These are phyloP conservation scores for Heterotilapia buettikoferi DNA, from an alignment of 2,113 vertebrate species.

Conservation along the genomic window DNA sequence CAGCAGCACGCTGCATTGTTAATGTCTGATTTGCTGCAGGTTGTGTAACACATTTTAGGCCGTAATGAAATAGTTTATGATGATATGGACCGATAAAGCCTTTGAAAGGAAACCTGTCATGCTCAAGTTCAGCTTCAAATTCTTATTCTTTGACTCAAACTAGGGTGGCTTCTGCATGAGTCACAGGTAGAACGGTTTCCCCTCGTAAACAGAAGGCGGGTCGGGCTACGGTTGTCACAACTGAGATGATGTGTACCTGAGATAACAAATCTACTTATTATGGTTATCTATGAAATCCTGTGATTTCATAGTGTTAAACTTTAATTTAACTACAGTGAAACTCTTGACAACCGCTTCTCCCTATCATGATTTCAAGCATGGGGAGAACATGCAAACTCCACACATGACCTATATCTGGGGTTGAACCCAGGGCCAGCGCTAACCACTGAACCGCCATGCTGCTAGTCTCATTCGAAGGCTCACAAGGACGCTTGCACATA, in stretches of 20 bases:
- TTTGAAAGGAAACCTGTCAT: neutral
- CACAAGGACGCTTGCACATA: neutral
- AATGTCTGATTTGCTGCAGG: neutral
- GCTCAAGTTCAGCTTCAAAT: neutral
- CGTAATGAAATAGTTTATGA: neutral
- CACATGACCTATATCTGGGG: neutral
- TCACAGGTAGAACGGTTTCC: neutral
- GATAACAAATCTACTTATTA: neutral
- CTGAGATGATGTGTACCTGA: neutral
- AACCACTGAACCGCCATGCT: neutral
- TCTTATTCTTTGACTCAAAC: neutral
- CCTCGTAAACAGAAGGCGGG: neutral
- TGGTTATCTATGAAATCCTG: neutral
- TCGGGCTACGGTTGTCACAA: accelerated
- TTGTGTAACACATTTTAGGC: neutral
- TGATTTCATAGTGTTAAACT: neutral
- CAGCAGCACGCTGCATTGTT: neutral
- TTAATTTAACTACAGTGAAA: neutral
- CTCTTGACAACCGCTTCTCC: neutral
- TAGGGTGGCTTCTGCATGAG: neutral
- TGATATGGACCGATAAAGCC: neutral
- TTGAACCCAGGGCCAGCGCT: neutral
- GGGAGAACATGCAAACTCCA: neutral
- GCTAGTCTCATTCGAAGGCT: neutral
- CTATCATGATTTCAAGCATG: neutral